Evolutionary conservation across 2,113 vertebrate species (phyloP).

Genomic region (Ailuropoda melanoleuca): DNA sequence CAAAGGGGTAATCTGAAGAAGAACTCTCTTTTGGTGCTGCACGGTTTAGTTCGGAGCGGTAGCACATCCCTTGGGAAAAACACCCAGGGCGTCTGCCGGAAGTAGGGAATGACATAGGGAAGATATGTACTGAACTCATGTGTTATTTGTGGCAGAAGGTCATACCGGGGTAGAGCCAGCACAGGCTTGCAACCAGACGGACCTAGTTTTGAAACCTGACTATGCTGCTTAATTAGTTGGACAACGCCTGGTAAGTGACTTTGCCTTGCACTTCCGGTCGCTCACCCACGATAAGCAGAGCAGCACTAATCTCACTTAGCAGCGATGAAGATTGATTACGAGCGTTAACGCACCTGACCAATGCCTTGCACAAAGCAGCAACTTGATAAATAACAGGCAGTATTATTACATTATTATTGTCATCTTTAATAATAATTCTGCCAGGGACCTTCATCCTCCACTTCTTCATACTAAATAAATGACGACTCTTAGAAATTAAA

Average conservation of each 20-base stretch:
- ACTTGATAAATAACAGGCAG: background rate
- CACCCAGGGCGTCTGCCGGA: background rate
- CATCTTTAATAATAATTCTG: background rate
- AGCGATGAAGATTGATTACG: background rate
- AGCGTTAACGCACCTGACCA: background rate
- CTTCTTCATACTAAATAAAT: background rate
- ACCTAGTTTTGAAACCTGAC: background rate
- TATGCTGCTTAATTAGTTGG: background rate
- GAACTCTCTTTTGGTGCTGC: background rate
- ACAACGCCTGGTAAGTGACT: background rate
- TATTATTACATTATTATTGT: background rate
- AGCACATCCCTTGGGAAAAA: background rate
- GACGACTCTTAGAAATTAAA: background rate
- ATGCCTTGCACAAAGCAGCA: fast-evolving
- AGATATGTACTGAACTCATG: fast-evolving
- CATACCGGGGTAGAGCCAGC: fast-evolving
- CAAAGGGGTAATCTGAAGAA: background rate
- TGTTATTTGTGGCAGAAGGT: background rate
- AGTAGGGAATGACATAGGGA: background rate
- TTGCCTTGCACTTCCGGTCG: background rate
- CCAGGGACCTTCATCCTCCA: background rate
- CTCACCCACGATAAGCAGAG: background rate
- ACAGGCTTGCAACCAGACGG: background rate
- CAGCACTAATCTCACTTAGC: background rate
- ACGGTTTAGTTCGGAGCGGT: background rate